Conservation (phyloP, 2,888 invertebrate genomes). For the Micropterix aruncella region DNA sequence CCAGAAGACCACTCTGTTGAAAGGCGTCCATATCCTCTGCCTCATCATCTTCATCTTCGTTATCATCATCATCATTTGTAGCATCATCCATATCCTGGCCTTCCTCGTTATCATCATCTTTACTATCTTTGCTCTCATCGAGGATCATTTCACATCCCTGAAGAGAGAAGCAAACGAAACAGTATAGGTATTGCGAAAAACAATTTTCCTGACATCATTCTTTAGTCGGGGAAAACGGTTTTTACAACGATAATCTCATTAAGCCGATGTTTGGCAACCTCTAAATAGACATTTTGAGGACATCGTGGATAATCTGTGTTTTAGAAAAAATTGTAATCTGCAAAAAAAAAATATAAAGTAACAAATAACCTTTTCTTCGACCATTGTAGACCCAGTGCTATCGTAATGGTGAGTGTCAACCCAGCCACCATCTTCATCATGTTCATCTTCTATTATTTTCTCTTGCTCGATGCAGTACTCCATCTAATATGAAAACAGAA, state of each 20-base stretch:
- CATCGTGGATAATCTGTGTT: too few relatives aligned
- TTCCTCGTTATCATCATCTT: slow-evolving; percentile 32
- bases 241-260: too few relatives aligned
- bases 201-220: too few relatives aligned
- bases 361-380: slow-evolving; percentile 62
- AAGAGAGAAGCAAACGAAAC: not conserved
- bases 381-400: slow-evolving; percentile 43
- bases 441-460: slow-evolving; percentile 75
- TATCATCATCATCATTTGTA: slow-evolving; percentile 49
- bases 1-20: slow-evolving; percentile 89
- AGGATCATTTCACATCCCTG: slow-evolving; percentile 71
- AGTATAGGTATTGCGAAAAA: too few relatives aligned
- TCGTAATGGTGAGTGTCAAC: slow-evolving; percentile 92
- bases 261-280: too few relatives aligned
- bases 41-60: slow-evolving; percentile 84
- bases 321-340: too few relatives aligned
- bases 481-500: slow-evolving; percentile 40
- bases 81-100: slow-evolving; percentile 18
- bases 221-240: too few relatives aligned
- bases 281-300: too few relatives aligned
- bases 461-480: slow-evolving; percentile 87
- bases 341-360: too few relatives aligned
- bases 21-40: slow-evolving; percentile 97
- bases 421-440: slow-evolving; percentile 88
- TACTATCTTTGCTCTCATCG: slow-evolving; percentile 41